Evolutionary conservation across 2,797 vertebrate genomes (phyloP), one percentile per base, ranked within the genome.

Genomic region (Gila robusta): DNA sequence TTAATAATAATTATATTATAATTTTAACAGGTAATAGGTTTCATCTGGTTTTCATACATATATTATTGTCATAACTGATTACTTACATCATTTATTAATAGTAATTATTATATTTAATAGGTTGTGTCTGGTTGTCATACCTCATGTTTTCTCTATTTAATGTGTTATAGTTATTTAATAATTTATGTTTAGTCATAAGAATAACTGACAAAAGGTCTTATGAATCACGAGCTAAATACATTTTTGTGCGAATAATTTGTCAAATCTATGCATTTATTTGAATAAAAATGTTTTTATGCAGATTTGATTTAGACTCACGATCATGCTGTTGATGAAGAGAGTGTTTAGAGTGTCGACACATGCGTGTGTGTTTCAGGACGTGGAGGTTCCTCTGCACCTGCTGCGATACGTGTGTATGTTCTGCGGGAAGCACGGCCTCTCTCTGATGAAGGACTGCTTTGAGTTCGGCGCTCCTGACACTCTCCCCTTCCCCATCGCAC

Each of bases 381-480:
- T 99, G 92, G 98, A 99, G 95, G 98, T 99, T 70, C 98, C 98
- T 0, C 94, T 99, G 92, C 98, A 99, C 92, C 96, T 99, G 94
- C 97, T 99, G 92, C 97, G 98, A 44, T 99, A 99, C 49, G 98
- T 99, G 86, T 99, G 98, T 92, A 94, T 99, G 86, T 99, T 99
- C 94, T 99, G 98, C 87, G 98, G 98, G 74, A 99, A 99, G 92
- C 98, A 99, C 72, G 98, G 98, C 87, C 98, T 99, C 92, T 97
- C 98, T 82, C 97, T 99, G 91, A 99, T 99, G 98, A 99, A 98
- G 96, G 98, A 99, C 92, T 99, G 98, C 92, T 99, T 99, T 44
- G 98, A 99, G 93, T 96, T 95, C 1, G 98, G 98, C 82, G 96
- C 94, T 11, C 98, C 98, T 0, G 98, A 99, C 93, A 97, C 96